Conservation (phyloP, 2,113 vertebrate genomes). For the Trochalopteron elliotii region DNA sequence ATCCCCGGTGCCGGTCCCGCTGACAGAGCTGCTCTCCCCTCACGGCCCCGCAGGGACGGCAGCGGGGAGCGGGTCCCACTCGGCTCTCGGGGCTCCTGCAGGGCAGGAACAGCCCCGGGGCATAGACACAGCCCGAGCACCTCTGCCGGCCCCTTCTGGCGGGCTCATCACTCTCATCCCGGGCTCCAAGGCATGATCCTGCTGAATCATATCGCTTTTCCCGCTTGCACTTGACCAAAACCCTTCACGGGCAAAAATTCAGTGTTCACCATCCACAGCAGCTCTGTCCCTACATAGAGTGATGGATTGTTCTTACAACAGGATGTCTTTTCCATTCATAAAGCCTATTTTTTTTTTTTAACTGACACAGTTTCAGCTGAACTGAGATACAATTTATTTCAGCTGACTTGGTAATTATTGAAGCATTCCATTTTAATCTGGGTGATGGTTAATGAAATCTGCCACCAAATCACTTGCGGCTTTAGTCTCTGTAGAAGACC, state of each 20-base stretch:
- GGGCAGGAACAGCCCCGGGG: not conserved
- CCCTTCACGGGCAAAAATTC: not conserved
- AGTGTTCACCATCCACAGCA: not conserved
- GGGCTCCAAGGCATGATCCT: not conserved
- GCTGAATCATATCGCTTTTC: not conserved
- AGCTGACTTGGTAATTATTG: not conserved
- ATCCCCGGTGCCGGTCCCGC: not conserved
- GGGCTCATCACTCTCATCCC: accelerated
- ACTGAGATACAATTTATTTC: not conserved
- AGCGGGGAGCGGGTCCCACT: not conserved
- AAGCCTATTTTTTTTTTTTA: not conserved
- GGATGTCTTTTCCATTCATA: not conserved
- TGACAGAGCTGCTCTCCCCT: not conserved
- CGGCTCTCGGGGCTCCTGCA: not conserved
- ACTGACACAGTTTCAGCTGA: not conserved
- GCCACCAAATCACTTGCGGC: not conserved
- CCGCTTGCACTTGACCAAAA: accelerated
- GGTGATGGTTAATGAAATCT: not conserved
- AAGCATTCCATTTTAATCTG: not conserved
- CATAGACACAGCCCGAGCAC: not conserved
- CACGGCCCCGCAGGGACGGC: not conserved
- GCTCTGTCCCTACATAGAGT: not conserved
- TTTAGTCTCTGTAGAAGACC: not conserved
- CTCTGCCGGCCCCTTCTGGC: not conserved
- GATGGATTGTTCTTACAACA: not conserved